Percentiles rank a stretch among this genome's conserved stretches.
phyloP scores from a whole-genome alignment of 64 coral and sea anemone species.

The Montipora sp. region DNA sequence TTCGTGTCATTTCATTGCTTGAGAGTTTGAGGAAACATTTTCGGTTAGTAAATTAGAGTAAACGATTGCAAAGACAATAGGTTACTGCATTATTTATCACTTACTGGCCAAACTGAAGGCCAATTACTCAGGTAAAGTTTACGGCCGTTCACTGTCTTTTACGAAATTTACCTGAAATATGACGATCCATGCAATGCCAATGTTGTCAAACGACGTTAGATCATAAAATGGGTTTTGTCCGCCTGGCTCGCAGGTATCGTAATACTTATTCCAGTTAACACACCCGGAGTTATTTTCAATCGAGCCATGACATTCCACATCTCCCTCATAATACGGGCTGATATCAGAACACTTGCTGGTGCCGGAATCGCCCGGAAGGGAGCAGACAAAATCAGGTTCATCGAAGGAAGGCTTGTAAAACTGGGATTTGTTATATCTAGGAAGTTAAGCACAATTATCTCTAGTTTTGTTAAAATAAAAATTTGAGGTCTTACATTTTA shows the following conservation, averaged over 20 bases:
- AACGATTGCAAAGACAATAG: not conserved
- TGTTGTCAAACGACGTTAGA: constrained; percentile 94
- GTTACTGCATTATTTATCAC: too few relatives aligned
- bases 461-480: not conserved
- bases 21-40: too few relatives aligned
- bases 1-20: too few relatives aligned
- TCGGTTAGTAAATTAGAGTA: not conserved
- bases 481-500: not conserved
- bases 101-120: too few relatives aligned
- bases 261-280: constrained; percentile 74
- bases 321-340: constrained; percentile 11
- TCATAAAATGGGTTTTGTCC: constrained; percentile 87
- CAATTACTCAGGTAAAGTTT: not conserved
- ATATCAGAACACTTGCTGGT: constrained; percentile 76
- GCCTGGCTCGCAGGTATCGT: constrained; percentile 51
- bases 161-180: constrained; percentile 89
- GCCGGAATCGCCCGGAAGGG: constrained; percentile 56
- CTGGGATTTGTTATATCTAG: constrained; percentile 34
- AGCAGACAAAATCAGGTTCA: constrained; percentile 89
- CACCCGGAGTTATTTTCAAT: constrained; percentile 6
- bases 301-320: constrained; percentile 7
- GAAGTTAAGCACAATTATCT: not conserved
- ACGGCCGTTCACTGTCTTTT: not conserved
- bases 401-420: constrained; percentile 88
- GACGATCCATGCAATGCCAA: constrained; percentile 96